phyloP scores from a whole-genome alignment of 35 echinoderm and acorn worm species.

The Heliocidaris tuberculata region DNA sequence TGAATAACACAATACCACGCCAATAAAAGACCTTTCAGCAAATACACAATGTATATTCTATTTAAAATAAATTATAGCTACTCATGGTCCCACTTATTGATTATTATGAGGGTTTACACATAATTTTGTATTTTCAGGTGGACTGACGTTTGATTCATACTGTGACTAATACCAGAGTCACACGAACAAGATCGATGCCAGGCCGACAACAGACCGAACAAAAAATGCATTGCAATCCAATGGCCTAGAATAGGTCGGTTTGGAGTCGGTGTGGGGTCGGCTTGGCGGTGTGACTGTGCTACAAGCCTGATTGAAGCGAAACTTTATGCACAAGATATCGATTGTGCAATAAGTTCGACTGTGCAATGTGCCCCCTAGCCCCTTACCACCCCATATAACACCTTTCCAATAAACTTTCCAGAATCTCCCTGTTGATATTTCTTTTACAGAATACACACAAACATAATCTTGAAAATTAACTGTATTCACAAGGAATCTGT shows the following conservation, averaged over 20 bases:
- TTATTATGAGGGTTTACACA: no score
- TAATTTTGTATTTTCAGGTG: no score
- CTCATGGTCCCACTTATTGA: not conserved
- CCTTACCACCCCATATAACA: not conserved
- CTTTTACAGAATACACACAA: not conserved
- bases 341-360: not conserved
- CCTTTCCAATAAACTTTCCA: not conserved
- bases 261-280: no score
- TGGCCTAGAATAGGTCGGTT: no score
- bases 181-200: no score
- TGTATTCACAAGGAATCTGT: not conserved
- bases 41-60: not conserved
- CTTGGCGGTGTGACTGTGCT: no score
- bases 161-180: no score
- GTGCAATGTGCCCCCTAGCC: not conserved
- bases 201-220: no score
- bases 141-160: no score
- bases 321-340: no score
- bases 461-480: not conserved
- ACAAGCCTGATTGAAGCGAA: no score
- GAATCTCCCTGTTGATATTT: not conserved
- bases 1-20: not conserved
- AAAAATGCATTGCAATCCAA: no score
- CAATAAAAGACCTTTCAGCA: not conserved
- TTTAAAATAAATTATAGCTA: not conserved